Evolutionary conservation across 2,888 invertebrate species (phyloP).

Genomic region (Synanthedon tipuliformis): DNA sequence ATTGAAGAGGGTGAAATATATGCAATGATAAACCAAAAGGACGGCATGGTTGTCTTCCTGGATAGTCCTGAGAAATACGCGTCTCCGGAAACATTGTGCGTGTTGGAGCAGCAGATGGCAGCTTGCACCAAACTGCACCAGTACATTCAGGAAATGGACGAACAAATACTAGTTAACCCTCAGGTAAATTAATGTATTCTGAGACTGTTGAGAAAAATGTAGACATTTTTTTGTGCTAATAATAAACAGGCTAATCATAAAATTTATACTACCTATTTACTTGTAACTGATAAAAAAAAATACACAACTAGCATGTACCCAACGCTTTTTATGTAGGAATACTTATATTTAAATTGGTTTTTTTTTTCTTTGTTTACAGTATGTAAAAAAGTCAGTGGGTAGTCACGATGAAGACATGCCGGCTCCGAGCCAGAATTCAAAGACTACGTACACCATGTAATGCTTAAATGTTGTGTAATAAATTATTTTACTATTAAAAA

Average conservation of each 20-base stretch:
- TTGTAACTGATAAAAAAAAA: background rate
- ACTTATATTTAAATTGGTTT: background rate
- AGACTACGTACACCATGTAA: constrained; percentile 61
- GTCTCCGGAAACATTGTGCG: constrained; percentile 87
- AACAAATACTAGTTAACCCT: constrained; percentile 93
- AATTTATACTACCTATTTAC: background rate
- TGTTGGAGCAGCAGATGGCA: constrained; percentile 87
- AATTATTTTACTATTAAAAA: background rate
- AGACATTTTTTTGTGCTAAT: no score
- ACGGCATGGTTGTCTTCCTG: constrained; percentile 97
- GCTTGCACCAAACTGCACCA: constrained; percentile 89
- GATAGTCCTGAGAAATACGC: constrained; percentile 97
- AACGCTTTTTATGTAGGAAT: background rate
- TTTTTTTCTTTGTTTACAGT: constrained; percentile 36
- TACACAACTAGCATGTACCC: no score
- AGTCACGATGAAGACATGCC: constrained; percentile 72
- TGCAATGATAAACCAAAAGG: constrained; percentile 96
- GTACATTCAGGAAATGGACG: constrained; percentile 92
- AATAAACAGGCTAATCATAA: no score
- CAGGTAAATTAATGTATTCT: constrained; percentile 55
- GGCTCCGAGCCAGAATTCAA: constrained; percentile 56
- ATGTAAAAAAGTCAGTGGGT: constrained; percentile 72
- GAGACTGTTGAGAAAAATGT: no score
- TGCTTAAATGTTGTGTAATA: background rate
- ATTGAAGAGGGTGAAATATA: constrained; percentile 97